Conservation (phyloP, 2,113 vertebrate genomes). For the Oceanites oceanicus region DNA sequence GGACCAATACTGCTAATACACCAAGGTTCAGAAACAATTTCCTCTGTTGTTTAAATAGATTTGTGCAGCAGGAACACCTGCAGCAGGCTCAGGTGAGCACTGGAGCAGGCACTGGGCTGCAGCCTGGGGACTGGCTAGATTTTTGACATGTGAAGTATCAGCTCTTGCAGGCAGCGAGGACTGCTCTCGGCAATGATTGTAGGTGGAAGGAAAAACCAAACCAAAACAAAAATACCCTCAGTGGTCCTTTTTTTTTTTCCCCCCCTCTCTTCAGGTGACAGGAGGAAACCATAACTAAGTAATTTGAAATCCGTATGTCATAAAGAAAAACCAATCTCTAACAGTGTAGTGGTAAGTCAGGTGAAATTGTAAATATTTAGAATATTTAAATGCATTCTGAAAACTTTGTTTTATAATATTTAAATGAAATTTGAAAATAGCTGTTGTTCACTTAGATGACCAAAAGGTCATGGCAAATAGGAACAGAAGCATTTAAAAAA, state of each 20-base stretch:
- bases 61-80: background rate
- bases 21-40: background rate
- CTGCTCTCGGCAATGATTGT: background rate
- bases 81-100: background rate
- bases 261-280: accelerated
- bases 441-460: background rate
- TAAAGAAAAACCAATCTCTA: background rate
- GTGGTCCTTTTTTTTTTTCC: accelerated
- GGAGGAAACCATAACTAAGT: background rate
- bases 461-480: background rate
- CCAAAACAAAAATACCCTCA: background rate
- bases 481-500: background rate
- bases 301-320: background rate
- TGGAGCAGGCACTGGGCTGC: background rate
- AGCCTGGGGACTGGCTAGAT: background rate
- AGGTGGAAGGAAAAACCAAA: background rate
- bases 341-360: background rate
- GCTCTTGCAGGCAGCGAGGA: background rate
- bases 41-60: background rate
- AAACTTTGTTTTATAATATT: background rate
- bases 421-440: background rate
- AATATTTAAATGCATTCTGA: background rate
- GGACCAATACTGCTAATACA: background rate
- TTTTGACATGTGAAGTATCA: background rate
- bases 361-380: background rate